Evolutionary conservation across 1,140 invertebrate genomes (phyloP), one percentile per base, ranked within the genome.

Genomic region (Sarcophaga peregrina): DNA sequence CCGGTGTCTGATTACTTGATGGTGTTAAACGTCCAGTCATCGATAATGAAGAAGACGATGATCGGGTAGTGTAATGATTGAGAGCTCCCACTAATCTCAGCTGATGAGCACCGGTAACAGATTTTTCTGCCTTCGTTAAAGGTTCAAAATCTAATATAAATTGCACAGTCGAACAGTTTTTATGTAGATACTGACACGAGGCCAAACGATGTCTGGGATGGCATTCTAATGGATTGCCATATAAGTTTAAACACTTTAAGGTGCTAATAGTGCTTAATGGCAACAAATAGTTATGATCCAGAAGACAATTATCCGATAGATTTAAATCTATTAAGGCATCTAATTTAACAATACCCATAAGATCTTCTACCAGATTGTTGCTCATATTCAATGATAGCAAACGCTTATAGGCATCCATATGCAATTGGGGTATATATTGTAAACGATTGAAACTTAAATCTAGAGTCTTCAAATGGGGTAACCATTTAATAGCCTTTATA

Each of bases 361-460:
- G 83, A 82, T 92, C 91, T 48, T 92, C 92, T 37, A 92, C 89
- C 82, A 91, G 93, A 87, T 94, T 94, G 86, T 93, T 93, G 83
- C 91, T 93, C 46, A 93, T 86, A 82, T 93, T 91, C 4, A 94
- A 85, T 7, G 91, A 85, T 86, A 92, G 91, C 48, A 94, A 85
- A 13, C 89, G 91, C 47, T 91, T 90, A 54, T 86, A 91, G 5
- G 91, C 88, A 17, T 91, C 87, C 85, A 91, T 91, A 85, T 92
- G 92, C 82, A 94, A 92, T 8, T 84, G 84, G 13, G 94, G 93
- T 78, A 94, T 86, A 74, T 85, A 83, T 80, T 92, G 91, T n/a
- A 94, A 86, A 86, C 93, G 92, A 85, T 94, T 94, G 84, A 91
- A 94, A 52, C 93, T 92, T 17, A 94, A 86, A 90, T 94, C 93